Conservation (phyloP, 2,113 vertebrate genomes). For the Hemiprocne comata region DNA sequence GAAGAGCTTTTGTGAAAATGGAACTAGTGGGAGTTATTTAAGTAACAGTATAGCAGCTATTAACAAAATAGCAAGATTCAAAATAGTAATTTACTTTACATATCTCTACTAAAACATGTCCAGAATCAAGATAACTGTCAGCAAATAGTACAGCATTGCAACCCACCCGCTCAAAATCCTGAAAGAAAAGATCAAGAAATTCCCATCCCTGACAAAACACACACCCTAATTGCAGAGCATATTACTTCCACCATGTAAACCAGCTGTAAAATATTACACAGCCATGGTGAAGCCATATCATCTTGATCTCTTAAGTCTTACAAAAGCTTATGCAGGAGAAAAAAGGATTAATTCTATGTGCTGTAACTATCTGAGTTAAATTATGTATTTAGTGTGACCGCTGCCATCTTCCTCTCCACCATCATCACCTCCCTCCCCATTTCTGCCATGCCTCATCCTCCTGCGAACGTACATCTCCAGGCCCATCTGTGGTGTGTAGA, state of each 20-base stretch:
- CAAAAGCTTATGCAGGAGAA: background rate
- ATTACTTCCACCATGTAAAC: background rate
- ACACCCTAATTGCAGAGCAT: background rate
- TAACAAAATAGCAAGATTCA: slow-evolving; percentile 58
- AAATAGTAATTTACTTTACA: slow-evolving; percentile 67
- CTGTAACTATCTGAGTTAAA: background rate
- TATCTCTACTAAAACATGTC: slow-evolving; percentile 41
- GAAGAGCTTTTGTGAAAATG: slow-evolving; percentile 60
- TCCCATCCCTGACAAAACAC: slow-evolving; percentile 36
- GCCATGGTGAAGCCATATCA: background rate
- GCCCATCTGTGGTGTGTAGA: background rate
- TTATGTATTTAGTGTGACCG: background rate
- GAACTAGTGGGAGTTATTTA: slow-evolving; percentile 60
- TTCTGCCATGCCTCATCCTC: background rate
- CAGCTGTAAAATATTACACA: background rate
- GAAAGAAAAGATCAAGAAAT: slow-evolving; percentile 21
- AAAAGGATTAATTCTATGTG: background rate
- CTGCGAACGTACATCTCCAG: background rate
- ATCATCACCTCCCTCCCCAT: background rate
- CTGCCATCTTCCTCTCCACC: background rate
- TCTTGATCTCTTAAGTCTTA: background rate
- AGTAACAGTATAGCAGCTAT: slow-evolving; percentile 61
- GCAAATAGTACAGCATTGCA: slow-evolving; percentile 47
- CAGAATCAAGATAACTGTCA: slow-evolving; percentile 49
- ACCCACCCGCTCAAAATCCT: slow-evolving; percentile 26